A percentile compares a stretch with the other conserved stretches of the same genome.
Evolutionary conservation across 1,140 invertebrate species (phyloP).

Genomic region (Drosophila seguyi): DNA sequence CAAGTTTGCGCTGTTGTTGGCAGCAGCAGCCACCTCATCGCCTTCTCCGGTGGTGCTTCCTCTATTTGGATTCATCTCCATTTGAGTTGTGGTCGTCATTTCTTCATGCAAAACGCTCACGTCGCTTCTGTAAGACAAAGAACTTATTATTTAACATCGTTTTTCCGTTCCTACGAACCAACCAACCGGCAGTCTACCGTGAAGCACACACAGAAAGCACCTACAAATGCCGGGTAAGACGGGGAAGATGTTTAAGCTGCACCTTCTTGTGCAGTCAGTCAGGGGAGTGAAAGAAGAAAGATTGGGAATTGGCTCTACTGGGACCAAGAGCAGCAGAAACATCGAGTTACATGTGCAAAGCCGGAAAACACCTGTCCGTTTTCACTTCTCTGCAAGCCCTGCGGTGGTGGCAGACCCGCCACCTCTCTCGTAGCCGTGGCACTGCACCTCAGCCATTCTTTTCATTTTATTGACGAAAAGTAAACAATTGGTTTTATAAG

Average conservation of each 20-base stretch:
- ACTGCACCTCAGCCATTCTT: slow-evolving; percentile 56
- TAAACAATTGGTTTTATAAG: slow-evolving; percentile 61
- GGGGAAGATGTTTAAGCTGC: slow-evolving; percentile 31
- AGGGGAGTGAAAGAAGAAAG: slow-evolving; percentile 11
- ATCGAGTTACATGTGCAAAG: slow-evolving; percentile 31
- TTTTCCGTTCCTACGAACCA: slow-evolving; percentile 18
- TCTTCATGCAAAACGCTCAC: slow-evolving; percentile 37
- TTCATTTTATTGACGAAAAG: slow-evolving; percentile 68
- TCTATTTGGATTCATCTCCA: slow-evolving; percentile 63
- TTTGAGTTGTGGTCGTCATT: slow-evolving; percentile 69
- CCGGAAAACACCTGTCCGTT: slow-evolving; percentile 73
- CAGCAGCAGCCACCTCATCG: slow-evolving; percentile 10
- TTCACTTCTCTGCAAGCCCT: slow-evolving; percentile 34
- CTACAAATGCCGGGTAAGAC: slow-evolving; percentile 8
- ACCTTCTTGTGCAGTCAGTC: slow-evolving; percentile 31
- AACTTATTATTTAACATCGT: slow-evolving; percentile 50
- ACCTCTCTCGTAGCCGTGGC: slow-evolving; percentile 45
- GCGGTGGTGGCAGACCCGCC: not conserved
- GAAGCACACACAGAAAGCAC: slow-evolving; percentile 23
- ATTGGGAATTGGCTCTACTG: slow-evolving; percentile 22
- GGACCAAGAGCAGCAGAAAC: slow-evolving; percentile 23
- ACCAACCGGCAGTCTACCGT: slow-evolving; percentile 61
- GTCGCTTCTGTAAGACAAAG: slow-evolving; percentile 27
- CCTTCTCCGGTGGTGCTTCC: slow-evolving; percentile 5
- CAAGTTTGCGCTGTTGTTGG: slow-evolving; percentile 1